Evolutionary conservation across 2,888 invertebrate species (phyloP).

Genomic region (Caenorhabditis zanzibari): DNA sequence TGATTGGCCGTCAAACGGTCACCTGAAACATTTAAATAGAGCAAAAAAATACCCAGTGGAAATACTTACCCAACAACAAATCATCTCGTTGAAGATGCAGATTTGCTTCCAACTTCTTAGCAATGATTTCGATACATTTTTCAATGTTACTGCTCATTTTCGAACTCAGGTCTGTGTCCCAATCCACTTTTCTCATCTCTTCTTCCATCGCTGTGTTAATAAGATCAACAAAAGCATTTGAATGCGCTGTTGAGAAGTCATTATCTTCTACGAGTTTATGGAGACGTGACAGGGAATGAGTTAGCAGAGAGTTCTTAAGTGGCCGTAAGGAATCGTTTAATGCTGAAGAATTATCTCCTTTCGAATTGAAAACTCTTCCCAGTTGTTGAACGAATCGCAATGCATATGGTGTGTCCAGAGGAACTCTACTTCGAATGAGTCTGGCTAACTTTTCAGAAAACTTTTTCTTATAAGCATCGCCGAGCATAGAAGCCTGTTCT

Average conservation of each 20-base stretch:
- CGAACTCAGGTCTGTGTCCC: constrained; percentile 76
- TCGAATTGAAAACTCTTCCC: constrained; percentile 69
- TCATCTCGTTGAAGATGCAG: constrained; percentile 67
- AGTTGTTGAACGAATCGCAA: constrained; percentile 73
- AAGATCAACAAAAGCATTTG: constrained; percentile 74
- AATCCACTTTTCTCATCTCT: constrained; percentile 78
- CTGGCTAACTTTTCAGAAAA: constrained; percentile 74
- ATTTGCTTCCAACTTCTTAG: constrained; percentile 71
- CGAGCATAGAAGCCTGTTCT: constrained; percentile 72
- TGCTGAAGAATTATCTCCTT: constrained; percentile 64
- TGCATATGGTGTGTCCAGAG: constrained; percentile 67
- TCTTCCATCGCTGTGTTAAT: constrained; percentile 78
- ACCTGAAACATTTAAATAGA: constrained; percentile 31
- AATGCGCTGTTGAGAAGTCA: constrained; percentile 69
- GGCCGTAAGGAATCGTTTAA: constrained; percentile 78
- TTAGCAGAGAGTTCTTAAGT: constrained; percentile 78
- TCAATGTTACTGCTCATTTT: constrained; percentile 72
- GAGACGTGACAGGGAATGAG: constrained; percentile 89
- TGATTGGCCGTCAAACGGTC: constrained; percentile 71
- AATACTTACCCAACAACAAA: constrained; percentile 60
- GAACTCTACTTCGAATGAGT: constrained; percentile 69
- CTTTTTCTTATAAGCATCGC: constrained; percentile 62
- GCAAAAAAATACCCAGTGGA: neutral
- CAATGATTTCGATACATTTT: constrained; percentile 74
- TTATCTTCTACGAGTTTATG: constrained; percentile 90